These are phyloP conservation scores for Tetramorium simillimum DNA, from an alignment of 1,140 invertebrate genomes.

Conservation along the genomic window DNA sequence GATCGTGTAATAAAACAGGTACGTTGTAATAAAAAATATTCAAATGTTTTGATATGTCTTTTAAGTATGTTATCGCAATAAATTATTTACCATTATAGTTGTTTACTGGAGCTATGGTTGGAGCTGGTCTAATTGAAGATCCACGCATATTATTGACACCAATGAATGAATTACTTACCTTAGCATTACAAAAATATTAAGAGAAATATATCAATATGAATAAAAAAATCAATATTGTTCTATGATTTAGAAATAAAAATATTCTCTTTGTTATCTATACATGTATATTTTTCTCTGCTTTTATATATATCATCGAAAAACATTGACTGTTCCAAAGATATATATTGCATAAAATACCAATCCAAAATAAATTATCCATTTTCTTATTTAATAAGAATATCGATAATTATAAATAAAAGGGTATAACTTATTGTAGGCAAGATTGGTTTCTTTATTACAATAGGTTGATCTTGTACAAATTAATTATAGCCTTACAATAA, in stretches of 20 bases:
- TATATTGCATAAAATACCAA: background rate
- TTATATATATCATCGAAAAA: background rate
- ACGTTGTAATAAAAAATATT: constrained; percentile 58
- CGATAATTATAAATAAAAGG: constrained; percentile 23
- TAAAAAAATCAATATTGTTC: background rate
- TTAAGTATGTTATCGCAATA: background rate
- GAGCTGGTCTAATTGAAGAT: constrained; percentile 97
- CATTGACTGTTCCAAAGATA: background rate
- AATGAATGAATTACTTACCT: constrained; percentile 94
- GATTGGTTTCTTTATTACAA: constrained; percentile 85
- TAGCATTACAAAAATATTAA: constrained; percentile 93
- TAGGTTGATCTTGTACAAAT: constrained; percentile 84
- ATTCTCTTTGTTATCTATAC: background rate
- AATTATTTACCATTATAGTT: constrained; percentile 86
- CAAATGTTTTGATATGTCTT: background rate
- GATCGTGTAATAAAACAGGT: constrained; percentile 95
- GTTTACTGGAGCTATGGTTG: constrained; percentile 97
- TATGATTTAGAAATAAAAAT: constrained; percentile 14
- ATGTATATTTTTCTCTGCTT: background rate
- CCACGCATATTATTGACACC: constrained; percentile 92
- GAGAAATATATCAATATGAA: background rate
- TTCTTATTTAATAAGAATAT: constrained; percentile 30
- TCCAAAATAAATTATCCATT: background rate
- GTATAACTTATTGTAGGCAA: constrained; percentile 77
- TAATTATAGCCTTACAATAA: constrained; percentile 83